These are phyloP conservation scores for Corythornis cristatus DNA, from an alignment of 2,113 vertebrate species.

Conservation along the genomic window DNA sequence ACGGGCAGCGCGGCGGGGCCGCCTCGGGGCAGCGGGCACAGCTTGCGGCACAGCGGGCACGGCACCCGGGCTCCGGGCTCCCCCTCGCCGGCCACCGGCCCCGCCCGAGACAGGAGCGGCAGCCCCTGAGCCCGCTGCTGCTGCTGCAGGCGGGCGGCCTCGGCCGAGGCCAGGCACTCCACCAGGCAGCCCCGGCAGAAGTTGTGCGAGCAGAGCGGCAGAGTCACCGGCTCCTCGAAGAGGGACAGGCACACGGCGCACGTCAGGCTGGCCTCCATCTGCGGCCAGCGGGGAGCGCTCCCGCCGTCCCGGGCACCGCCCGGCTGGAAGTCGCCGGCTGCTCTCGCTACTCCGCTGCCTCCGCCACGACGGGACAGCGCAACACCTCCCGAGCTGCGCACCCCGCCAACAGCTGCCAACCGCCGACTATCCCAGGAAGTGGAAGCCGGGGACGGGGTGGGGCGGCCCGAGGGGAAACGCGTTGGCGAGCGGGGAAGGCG, in stretches of 20 bases:
- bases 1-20: slow-evolving; percentile 51
- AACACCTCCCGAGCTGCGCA: rapidly evolving
- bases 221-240: slow-evolving; percentile 70
- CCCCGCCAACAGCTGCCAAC: neutral
- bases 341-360: neutral
- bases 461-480: rapidly evolving
- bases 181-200: slow-evolving; percentile 67
- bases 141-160: neutral
- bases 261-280: slow-evolving; percentile 73
- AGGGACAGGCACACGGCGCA: slow-evolving; percentile 71
- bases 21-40: slow-evolving; percentile 49
- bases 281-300: neutral
- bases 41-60: slow-evolving; percentile 66
- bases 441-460: rapidly evolving
- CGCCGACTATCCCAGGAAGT: neutral
- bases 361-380: rapidly evolving
- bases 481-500: rapidly evolving
- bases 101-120: neutral
- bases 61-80: neutral
- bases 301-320: neutral
- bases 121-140: neutral
- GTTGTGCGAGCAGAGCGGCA: slow-evolving; percentile 73
- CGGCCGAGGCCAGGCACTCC: slow-evolving; percentile 42
- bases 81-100: neutral
- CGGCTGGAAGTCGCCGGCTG: neutral